Evolutionary conservation across 2,113 vertebrate genomes (phyloP).

Genomic region (Formicarius rufipectus): DNA sequence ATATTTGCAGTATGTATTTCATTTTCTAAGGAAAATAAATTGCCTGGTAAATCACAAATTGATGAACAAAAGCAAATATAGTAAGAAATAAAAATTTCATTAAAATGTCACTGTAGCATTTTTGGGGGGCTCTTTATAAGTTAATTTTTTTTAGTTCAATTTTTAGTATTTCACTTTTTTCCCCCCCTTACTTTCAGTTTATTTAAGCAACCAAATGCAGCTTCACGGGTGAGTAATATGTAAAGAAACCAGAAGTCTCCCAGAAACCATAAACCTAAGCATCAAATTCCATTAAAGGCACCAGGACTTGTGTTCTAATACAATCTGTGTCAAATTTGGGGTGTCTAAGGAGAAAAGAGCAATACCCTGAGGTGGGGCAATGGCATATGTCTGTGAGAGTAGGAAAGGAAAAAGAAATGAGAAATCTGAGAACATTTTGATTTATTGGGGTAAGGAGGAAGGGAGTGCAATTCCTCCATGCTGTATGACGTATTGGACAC

Average conservation of each 20-base stretch:
- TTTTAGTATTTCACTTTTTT: not conserved
- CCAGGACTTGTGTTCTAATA: not conserved
- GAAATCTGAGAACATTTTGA: not conserved
- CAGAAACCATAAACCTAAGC: not conserved
- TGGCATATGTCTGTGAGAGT: not conserved
- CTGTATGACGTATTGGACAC: not conserved
- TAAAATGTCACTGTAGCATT: not conserved
- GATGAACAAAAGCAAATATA: not conserved
- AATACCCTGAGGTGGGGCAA: not conserved
- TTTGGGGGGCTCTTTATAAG: not conserved
- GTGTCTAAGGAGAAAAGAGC: not conserved
- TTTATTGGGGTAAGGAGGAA: not conserved
- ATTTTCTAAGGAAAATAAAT: not conserved
- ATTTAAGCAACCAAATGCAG: not conserved
- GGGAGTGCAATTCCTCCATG: not conserved
- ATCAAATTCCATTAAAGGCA: not conserved
- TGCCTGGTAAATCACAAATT: not conserved
- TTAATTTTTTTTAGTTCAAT: not conserved
- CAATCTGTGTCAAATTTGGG: not conserved
- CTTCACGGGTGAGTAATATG: not conserved
- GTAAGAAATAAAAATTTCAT: not conserved
- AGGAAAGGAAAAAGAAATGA: not conserved
- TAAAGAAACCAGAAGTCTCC: not conserved
- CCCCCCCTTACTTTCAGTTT: not conserved
- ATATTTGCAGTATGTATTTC: not conserved